Conservation (phyloP, 2,113 vertebrate species). For the Cheilinus undulatus region DNA sequence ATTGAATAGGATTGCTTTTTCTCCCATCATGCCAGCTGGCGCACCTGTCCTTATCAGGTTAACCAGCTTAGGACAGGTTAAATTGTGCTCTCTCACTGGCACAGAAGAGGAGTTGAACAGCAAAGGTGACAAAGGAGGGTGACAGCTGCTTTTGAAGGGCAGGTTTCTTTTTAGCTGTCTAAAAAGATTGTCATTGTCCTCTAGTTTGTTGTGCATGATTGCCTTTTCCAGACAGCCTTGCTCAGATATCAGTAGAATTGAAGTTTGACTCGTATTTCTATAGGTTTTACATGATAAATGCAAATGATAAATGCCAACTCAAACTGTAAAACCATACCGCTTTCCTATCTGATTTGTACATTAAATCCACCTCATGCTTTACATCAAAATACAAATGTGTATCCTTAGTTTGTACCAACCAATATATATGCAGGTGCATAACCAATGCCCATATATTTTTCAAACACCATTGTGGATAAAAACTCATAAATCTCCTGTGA, state of each 20-base stretch:
- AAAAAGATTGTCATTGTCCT: not conserved
- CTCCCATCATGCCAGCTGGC: conserved; percentile 23
- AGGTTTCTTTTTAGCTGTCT: not conserved
- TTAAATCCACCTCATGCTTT: not conserved
- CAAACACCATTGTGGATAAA: too few species aligned
- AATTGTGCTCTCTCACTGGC: conserved; percentile 17
- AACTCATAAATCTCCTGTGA: too few species aligned
- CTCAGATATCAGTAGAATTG: too few species aligned
- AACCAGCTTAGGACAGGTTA: conserved; percentile 29
- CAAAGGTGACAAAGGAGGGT: not conserved
- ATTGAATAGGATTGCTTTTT: conserved; percentile 4
- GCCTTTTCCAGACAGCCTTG: not conserved
- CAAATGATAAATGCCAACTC: too few species aligned
- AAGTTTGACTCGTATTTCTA: too few species aligned
- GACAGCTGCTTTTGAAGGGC: not conserved
- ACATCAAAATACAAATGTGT: not conserved
- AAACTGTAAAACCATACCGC: not conserved
- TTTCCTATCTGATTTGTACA: not conserved
- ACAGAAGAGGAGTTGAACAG: not conserved
- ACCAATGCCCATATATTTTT: too few species aligned
- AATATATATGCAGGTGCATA: too few species aligned
- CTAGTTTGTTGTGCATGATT: not conserved
- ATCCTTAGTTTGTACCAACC: too few species aligned
- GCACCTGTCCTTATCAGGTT: conserved; percentile 29
- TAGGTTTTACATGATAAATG: too few species aligned